phyloP scores from a whole-genome alignment of 2,113 vertebrate species.

The Porphyrio hochstetteri region DNA sequence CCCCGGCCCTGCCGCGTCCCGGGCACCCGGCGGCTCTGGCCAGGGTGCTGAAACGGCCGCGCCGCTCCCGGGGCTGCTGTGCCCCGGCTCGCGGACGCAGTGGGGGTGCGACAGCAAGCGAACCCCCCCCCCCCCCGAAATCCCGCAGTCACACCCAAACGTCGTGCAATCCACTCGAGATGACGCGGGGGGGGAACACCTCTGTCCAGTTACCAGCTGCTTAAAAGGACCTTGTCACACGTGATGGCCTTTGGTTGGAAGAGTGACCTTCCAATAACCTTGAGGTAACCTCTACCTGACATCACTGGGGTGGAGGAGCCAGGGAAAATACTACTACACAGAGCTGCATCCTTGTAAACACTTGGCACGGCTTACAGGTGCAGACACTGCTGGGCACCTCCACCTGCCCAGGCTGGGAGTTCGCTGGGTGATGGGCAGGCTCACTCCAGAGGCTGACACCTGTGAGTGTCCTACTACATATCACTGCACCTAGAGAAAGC shows the following conservation, averaged over 20 bases:
- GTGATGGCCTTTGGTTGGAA: fast-evolving
- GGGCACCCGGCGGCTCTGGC: not conserved
- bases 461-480: not conserved
- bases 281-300: not conserved
- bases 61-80: not conserved
- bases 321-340: not conserved
- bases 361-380: not conserved
- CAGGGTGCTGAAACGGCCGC: conserved; percentile 44
- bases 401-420: not conserved
- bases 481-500: too few species aligned
- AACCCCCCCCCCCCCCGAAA: fast-evolving
- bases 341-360: not conserved
- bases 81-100: fast-evolving
- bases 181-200: not conserved
- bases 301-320: fast-evolving
- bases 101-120: fast-evolving
- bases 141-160: fast-evolving
- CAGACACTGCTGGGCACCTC: not conserved
- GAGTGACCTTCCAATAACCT: not conserved
- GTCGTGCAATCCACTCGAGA: fast-evolving
- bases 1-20: not conserved
- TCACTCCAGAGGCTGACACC: not conserved
- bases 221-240: not conserved
- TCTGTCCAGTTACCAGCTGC: not conserved
- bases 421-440: not conserved